Base-by-base conservation (phyloP, 64 coral and sea anemone species). In the Dendronephthya gigantea region DNA sequence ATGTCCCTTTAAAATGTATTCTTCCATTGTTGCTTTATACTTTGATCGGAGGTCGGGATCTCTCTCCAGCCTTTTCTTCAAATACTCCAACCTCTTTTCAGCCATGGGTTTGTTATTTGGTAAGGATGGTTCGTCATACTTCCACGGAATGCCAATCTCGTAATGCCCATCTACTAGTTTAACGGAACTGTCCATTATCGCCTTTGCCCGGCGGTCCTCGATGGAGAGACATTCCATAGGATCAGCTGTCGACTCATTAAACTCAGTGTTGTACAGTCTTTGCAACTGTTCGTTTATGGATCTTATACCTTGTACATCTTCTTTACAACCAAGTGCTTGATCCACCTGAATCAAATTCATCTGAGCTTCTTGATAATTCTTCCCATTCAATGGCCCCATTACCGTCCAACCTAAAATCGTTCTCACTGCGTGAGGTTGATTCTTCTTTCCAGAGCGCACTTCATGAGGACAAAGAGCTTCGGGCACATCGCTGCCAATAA, bases 321-420 rank as follows among this genome's bases (percentile, higher is more conserved):
- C 72, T 79, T 79, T 79, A 33, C 72, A 79, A 39, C 72, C 29
- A 7, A 79, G 72, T 4, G 31, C 6, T 56, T 51, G 32, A 35
- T 85, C 49, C 10, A 50, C 52, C n/a, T 36, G 48, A 9, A 58
- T 85, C 12, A 19, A 59, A 37, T 85, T 48, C 45, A 85, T 45
- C 29, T 37, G 33, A 9, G 83, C 48, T 51, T 58, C 72, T 19
- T 29, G 27, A 39, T 34, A 39, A 1, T 19, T 48, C 83, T 31
- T 51, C 22, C 83, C 27, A 9, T 51, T 51, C 2, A 51, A 19
- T 14, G 49, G 83, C 3, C 83, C 83, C 48, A 85, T 37, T 2
- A 85, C 50, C 17, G 52, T 58, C 83, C 83, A 85, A 56, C 83
- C 83, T 85, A 85, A 45, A 13, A 85, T 35, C 15, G 83, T 85